A percentile compares a stretch with the other conserved stretches of the same genome.
Evolutionary conservation across 2,797 vertebrate genomes (phyloP).

Genomic region (Periophthalmus magnuspinnatus): DNA sequence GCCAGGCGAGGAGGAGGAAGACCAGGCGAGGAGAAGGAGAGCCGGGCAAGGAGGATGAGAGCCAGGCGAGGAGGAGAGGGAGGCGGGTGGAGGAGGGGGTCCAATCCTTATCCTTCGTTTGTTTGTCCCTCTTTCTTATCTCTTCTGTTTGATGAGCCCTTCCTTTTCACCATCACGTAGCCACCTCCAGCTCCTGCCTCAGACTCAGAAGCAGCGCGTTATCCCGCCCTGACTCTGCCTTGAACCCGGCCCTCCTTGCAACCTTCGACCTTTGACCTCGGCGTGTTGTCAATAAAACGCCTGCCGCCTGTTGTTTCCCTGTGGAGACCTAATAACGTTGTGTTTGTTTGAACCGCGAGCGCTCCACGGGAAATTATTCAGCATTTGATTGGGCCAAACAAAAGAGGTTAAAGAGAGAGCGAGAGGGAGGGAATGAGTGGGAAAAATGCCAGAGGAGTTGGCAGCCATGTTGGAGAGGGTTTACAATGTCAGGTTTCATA

Average conservation of each 20-base stretch:
- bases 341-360: not conserved
- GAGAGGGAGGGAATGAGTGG: not conserved
- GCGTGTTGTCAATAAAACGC: not conserved
- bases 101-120: not conserved
- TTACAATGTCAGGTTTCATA: not conserved
- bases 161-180: not conserved
- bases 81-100: too few relatives aligned
- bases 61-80: too few relatives aligned
- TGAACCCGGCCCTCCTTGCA: not conserved
- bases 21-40: too few relatives aligned
- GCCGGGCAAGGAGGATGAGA: too few relatives aligned
- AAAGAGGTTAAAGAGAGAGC: not conserved
- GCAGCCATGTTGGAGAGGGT: not conserved
- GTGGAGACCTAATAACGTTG: not conserved
- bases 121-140: not conserved
- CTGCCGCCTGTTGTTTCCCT: not conserved
- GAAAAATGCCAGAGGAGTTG: not conserved
- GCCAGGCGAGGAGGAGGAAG: too few relatives aligned
- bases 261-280: not conserved
- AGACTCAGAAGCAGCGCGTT: not conserved
- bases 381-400: not conserved
- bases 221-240: not conserved
- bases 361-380: constrained; percentile 1
- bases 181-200: not conserved
- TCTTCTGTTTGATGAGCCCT: not conserved